Evolutionary conservation across 1,140 invertebrate species (phyloP), one percentile per base, ranked within the genome.

Genomic region (Diabrotica undecimpunctata): DNA sequence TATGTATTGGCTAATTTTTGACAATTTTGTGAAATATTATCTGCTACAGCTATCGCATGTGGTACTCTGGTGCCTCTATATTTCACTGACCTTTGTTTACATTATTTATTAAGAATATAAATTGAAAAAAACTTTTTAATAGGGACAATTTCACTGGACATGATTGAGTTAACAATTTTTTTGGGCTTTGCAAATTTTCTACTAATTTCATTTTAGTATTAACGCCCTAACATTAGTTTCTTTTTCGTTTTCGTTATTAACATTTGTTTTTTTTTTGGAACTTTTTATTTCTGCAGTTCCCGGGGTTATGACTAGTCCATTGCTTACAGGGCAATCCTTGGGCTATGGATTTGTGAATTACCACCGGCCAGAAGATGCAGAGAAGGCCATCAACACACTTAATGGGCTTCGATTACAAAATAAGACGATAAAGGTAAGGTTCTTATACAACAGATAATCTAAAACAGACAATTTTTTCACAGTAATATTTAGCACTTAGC

Each of bases 321-420:
- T 74, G 71, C 73, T 78, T 78, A 71, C 84, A 96, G 97, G 96
- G 76, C 97, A 99, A 85, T 98, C 95, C 83, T 87, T 99, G 72
- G 97, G 97, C 68, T 99, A 99, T 82, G 97, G 97, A 70, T 99
- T 99, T 81, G 97, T 99, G 68, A 99, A 99, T 85, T 99, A 98
- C 82, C 93, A 97, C 77, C 87, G 94, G 74, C 87, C 93, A 59
- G 95, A 97, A 83, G 96, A 99, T 84, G 97, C 97, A 50, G 94
- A 97, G 80, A 97, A 98, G 82, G 97, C 97, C 59, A 98, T 99
- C 77, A 94, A 93, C 80, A 96, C 95, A 46, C 85, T 99, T 67
- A 99, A 99, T 83, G 96, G 96, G 70, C 87, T 99, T 65, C 86
- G 96, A 73, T 86, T 99, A 69, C 96, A 99, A 83, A 99, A 99